Percentiles rank a stretch among this genome's conserved stretches.
These are phyloP conservation scores for Cremastobaeus sp. DNA, from an alignment of 2,888 invertebrate genomes.

Conservation along the genomic window DNA sequence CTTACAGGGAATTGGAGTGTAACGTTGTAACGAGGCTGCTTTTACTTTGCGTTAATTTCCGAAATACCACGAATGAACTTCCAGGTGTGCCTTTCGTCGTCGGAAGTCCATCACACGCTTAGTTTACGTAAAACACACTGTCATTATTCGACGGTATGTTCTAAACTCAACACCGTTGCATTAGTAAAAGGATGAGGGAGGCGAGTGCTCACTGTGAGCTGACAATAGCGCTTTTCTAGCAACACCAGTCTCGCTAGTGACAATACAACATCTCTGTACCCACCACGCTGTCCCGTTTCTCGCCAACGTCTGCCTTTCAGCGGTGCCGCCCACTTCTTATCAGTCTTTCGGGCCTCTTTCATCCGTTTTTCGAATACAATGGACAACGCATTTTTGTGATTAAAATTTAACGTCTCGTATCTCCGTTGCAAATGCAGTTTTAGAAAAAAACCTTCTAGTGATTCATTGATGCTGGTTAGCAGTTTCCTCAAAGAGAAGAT, in stretches of 20 bases:
- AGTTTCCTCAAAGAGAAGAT: constrained; percentile 5
- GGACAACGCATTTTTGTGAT: constrained; percentile 73
- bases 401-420: constrained; percentile 68
- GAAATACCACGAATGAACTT: constrained; percentile 45
- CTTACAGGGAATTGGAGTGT: too few relatives aligned
- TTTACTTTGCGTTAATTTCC: constrained; percentile 49
- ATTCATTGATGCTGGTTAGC: constrained; percentile 40
- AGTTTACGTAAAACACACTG: constrained; percentile 47
- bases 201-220: constrained; percentile 66
- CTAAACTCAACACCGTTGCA: constrained; percentile 41
- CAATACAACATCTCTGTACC: constrained; percentile 47
- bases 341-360: constrained; percentile 30
- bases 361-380: constrained; percentile 64
- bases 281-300: constrained; percentile 18
- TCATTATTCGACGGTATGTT: constrained; percentile 51
- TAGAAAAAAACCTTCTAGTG: constrained; percentile 44
- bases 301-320: constrained; percentile 41
- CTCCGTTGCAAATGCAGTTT: constrained; percentile 30
- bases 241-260: constrained; percentile 47
- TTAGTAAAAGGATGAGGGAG: constrained; percentile 39
- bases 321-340: constrained; percentile 30
- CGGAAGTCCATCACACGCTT: constrained; percentile 48
- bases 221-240: constrained; percentile 70
- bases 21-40: constrained; percentile 49
- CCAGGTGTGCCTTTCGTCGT: constrained; percentile 43